phyloP scores from a whole-genome alignment of 2,797 vertebrate genomes.

The Danio kyathit region DNA sequence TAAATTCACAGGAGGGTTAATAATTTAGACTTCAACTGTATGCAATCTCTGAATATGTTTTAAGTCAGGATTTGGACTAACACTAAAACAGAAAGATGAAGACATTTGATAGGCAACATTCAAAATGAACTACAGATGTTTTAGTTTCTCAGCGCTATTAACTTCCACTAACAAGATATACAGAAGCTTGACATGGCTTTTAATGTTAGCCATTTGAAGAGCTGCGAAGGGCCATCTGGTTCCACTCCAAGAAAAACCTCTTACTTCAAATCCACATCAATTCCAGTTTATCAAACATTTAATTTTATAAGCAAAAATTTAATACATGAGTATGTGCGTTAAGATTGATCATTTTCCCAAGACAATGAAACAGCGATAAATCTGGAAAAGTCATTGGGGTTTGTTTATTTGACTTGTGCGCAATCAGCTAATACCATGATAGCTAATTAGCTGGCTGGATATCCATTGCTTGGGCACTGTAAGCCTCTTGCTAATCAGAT shows the following conservation, averaged over 20 bases:
- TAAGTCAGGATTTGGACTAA: not conserved
- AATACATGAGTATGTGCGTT: not conserved
- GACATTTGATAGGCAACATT: not conserved
- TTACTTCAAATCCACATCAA: not conserved
- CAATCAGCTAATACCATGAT: conserved; percentile 11
- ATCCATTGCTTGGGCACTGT: conserved; percentile 25
- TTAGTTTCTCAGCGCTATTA: not conserved
- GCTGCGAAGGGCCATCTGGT: conserved; percentile 10
- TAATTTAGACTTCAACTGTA: too few species aligned
- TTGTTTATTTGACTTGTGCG: conserved; percentile 28
- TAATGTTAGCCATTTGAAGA: conserved; percentile 7
- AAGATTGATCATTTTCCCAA: not conserved
- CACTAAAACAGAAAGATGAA: not conserved
- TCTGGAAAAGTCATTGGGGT: conserved; percentile 3
- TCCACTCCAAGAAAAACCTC: not conserved
- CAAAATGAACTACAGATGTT: not conserved
- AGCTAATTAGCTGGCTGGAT: conserved; percentile 36
- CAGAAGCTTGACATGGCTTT: not conserved
- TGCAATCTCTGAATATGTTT: not conserved
- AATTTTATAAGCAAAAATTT: not conserved
- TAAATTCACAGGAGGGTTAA: too few species aligned
- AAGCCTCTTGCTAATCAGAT: conserved; percentile 20
- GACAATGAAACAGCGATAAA: not conserved
- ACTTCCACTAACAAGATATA: not conserved
- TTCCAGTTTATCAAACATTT: not conserved